These are phyloP conservation scores for Enoplosus armatus DNA, from an alignment of 2,797 vertebrate species.

Conservation along the genomic window DNA sequence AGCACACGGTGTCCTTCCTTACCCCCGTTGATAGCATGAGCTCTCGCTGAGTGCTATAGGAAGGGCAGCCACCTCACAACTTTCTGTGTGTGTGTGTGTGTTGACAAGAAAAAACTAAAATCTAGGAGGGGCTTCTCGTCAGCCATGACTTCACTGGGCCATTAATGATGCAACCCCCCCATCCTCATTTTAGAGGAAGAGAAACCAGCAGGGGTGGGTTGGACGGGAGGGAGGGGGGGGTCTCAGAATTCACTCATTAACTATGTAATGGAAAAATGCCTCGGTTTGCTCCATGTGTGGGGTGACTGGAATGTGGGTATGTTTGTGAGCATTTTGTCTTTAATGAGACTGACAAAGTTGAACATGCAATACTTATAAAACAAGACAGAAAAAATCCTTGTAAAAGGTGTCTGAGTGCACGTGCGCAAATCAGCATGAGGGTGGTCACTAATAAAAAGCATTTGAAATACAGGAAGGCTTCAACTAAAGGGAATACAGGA, in stretches of 20 bases:
- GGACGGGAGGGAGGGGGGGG: slow-evolving; percentile 43
- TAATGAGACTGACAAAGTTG: slow-evolving; percentile 71
- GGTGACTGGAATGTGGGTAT: slow-evolving; percentile 74
- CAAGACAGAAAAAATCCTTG: not conserved
- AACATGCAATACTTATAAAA: slow-evolving; percentile 75
- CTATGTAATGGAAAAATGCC: slow-evolving; percentile 87
- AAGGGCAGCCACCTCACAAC: slow-evolving; percentile 57
- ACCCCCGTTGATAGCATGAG: slow-evolving; percentile 46
- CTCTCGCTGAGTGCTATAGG: slow-evolving; percentile 57
- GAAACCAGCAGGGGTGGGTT: slow-evolving; percentile 79
- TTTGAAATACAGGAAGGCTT: slow-evolving; percentile 54
- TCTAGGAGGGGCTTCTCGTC: slow-evolving; percentile 65
- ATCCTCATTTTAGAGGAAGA: slow-evolving; percentile 78
- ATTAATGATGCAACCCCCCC: slow-evolving; percentile 76
- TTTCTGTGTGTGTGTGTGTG: slow-evolving; percentile 50
- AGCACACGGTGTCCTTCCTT: slow-evolving; percentile 53
- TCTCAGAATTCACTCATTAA: slow-evolving; percentile 80
- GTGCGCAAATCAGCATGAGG: slow-evolving; percentile 37
- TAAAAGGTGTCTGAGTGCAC: slow-evolving; percentile 41
- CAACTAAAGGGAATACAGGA: slow-evolving; percentile 35
- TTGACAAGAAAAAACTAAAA: slow-evolving; percentile 39
- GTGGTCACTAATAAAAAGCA: slow-evolving; percentile 65
- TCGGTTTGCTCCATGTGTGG: slow-evolving; percentile 77
- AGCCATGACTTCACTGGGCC: slow-evolving; percentile 79
- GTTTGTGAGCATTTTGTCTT: slow-evolving; percentile 69